Percentiles rank a stretch among this genome's conserved stretches.
Conservation (phyloP, 2,888 invertebrate species). For the Endomychus coccineus region DNA sequence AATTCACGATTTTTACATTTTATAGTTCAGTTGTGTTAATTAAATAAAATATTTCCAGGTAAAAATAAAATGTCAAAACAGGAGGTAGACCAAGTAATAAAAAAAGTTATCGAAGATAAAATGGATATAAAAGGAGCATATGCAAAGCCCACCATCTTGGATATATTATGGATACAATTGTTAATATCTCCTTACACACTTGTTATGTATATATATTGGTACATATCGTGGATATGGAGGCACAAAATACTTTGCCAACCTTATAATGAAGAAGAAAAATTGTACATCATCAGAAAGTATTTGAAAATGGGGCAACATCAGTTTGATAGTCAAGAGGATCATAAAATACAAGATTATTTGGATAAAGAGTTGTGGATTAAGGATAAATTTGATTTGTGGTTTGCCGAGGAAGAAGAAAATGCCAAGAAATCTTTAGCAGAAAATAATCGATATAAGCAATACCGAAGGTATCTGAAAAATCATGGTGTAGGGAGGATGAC, state of each 20-base stretch:
- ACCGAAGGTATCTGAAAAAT: slow-evolving; percentile 82
- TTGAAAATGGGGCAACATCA: slow-evolving; percentile 67
- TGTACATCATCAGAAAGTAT: slow-evolving; percentile 73
- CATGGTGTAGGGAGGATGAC: slow-evolving; percentile 85
- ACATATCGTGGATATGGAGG: slow-evolving; percentile 72
- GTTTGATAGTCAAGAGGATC: slow-evolving; percentile 66
- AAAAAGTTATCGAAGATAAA: slow-evolving; percentile 79
- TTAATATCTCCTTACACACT: slow-evolving; percentile 71
- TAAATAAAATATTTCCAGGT: no score
- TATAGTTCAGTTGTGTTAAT: no score
- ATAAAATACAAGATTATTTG: slow-evolving; percentile 65
- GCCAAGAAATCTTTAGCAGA: slow-evolving; percentile 78
- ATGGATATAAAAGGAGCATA: slow-evolving; percentile 93
- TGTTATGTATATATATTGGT: slow-evolving; percentile 65
- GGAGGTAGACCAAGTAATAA: slow-evolving; percentile 72
- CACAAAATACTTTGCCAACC: slow-evolving; percentile 67
- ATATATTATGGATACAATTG: slow-evolving; percentile 79
- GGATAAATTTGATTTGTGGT: slow-evolving; percentile 73
- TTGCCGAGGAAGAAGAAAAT: slow-evolving; percentile 74
- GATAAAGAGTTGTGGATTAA: slow-evolving; percentile 73
- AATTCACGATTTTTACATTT: no score
- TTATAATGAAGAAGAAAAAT: slow-evolving; percentile 75
- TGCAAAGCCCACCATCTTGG: slow-evolving; percentile 69
- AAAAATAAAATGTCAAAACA: slow-evolving; percentile 47
- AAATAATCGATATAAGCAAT: slow-evolving; percentile 80